Conservation (phyloP, 2,797 vertebrate species). For the Trachurus trachurus region DNA sequence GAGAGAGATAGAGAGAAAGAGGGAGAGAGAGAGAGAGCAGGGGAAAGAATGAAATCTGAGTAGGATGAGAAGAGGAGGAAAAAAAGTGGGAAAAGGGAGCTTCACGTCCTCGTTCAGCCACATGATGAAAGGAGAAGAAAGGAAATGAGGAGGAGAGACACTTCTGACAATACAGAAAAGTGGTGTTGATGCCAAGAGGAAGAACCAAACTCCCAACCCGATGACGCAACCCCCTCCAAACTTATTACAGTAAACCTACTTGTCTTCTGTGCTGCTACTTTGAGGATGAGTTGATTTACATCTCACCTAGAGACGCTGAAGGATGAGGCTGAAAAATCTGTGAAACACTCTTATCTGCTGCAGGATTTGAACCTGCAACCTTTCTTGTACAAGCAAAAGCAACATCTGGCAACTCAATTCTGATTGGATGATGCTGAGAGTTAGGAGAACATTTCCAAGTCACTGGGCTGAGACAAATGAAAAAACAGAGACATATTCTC, state of each 20-base stretch:
- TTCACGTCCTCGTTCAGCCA: conserved; percentile 40
- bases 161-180: conserved; percentile 50
- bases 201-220: conserved; percentile 15
- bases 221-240: conserved; percentile 51
- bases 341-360: not conserved
- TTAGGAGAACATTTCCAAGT: too few species aligned
- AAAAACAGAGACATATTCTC: too few species aligned
- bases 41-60: conserved; percentile 46
- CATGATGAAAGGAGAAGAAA: conserved; percentile 62
- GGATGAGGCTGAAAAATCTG: not conserved
- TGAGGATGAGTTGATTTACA: conserved; percentile 16
- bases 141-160: conserved; percentile 18
- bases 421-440: too few species aligned
- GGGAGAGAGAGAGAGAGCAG: conserved; percentile 4
- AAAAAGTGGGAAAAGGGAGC: conserved; percentile 29
- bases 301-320: not conserved
- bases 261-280: conserved; percentile 19
- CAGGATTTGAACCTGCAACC: not conserved
- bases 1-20: conserved; percentile 29
- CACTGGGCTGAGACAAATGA: too few species aligned
- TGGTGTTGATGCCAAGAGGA: conserved; percentile 43
- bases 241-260: conserved; percentile 37
- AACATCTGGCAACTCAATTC: too few species aligned
- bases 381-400: not conserved
- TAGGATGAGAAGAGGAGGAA: conserved; percentile 41